A percentile compares a stretch with the other conserved stretches of the same genome.
phyloP scores from a whole-genome alignment of 2,888 invertebrate genomes.

The Galeruca laticollis region DNA sequence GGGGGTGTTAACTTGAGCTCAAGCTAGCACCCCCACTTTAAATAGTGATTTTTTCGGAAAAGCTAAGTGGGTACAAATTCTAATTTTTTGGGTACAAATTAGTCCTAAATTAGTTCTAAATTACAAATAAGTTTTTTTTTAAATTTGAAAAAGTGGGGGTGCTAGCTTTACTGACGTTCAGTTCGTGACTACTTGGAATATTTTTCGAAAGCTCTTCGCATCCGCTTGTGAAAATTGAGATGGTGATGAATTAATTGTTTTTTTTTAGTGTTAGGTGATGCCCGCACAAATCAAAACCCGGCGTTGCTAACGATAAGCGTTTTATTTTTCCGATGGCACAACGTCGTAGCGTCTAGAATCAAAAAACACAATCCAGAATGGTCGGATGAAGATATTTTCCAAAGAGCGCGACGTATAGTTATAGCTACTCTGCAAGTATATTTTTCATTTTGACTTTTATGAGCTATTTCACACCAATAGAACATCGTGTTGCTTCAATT shows the following conservation, averaged over 20 bases:
- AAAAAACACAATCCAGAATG: conserved; percentile 85
- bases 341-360: conserved; percentile 85
- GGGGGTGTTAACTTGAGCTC: too few species aligned
- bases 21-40: too few species aligned
- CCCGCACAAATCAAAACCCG: conserved; percentile 97
- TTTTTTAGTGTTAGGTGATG: conserved; percentile 89
- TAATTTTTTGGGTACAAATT: too few species aligned
- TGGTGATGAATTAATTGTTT: neutral
- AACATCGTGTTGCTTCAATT: neutral
- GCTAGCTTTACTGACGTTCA: too few species aligned
- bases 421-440: conserved; percentile 91
- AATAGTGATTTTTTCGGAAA: too few species aligned
- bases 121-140: too few species aligned
- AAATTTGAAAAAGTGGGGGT: too few species aligned
- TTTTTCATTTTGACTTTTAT: neutral
- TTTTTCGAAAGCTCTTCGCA: too few species aligned
- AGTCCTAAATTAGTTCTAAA: too few species aligned
- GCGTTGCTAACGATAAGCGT: conserved; percentile 94
- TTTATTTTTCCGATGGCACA: conserved; percentile 96
- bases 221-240: too few species aligned
- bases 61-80: too few species aligned
- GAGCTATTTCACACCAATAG: conserved; percentile 10
- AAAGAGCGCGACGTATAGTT: conserved; percentile 88
- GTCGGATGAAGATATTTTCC: conserved; percentile 95
- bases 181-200: too few species aligned